These are phyloP conservation scores for Holotrichia oblita DNA, from an alignment of 1,140 invertebrate species.

Conservation along the genomic window DNA sequence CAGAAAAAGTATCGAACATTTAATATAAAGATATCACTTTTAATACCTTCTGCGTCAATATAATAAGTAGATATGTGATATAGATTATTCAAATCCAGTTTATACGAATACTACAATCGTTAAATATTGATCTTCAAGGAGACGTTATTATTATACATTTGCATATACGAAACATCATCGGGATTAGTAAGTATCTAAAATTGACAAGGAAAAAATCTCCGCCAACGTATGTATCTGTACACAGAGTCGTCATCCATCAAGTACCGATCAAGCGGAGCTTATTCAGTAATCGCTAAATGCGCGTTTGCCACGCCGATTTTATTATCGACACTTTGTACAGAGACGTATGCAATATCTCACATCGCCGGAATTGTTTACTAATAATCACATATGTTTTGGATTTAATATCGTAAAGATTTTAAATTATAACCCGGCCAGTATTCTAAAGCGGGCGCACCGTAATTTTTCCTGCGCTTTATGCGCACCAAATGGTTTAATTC, in stretches of 20 bases:
- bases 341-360: constrained; percentile 15
- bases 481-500: not conserved
- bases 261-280: no score
- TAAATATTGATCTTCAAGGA: not conserved
- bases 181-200: constrained; percentile 9
- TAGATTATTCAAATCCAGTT: not conserved
- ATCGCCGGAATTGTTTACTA: not conserved
- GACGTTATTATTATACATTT: not conserved
- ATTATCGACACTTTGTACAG: no score
- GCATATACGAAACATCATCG: not conserved
- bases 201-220: not conserved
- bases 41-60: no score
- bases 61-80: no score
- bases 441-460: not conserved
- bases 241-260: no score
- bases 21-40: no score
- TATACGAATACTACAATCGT: not conserved
- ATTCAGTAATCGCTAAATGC: no score
- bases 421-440: not conserved
- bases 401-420: constrained; percentile 18
- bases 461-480: constrained; percentile 2
- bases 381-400: constrained; percentile 8
- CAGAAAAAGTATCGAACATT: no score
- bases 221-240: not conserved
- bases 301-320: no score